Base-by-base conservation (phyloP, 2,888 invertebrate genomes). In the Drosophila fungiperda region DNA sequence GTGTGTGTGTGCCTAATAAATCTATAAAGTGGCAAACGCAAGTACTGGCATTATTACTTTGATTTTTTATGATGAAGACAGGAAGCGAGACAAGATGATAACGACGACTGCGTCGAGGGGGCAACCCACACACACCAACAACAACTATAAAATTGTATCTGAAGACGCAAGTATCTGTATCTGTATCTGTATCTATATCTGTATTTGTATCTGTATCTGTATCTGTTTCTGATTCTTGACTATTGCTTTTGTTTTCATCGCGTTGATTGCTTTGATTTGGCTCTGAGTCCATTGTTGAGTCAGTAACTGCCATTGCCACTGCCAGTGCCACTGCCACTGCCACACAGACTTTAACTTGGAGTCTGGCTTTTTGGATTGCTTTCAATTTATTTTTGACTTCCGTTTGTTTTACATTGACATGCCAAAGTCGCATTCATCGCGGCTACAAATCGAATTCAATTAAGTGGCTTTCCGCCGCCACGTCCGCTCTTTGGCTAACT, bases 21-120 rank as follows among this genome's bases (percentile, higher is more conserved):
- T 88, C 87, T 88, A 89, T 88, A 89, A 90, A 90, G 85, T 88
- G 89, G 88, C 88, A 83, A 88, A 88, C 86, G 86, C 86, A 90
- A 89, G 90, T 90, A 90, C 87, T 78, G 87, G 89, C 85, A 85
- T 84, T 79, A 87, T 85, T 87, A 87, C 87, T 88, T 89, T 90
- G 89, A 90, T 88, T 88, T 89, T 90, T 90, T 90, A 83, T 89
- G 83, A 86, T 83, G 83, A 87, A 87, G 70, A 88, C 90, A 89
- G 88, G 88, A 89, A 87, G 81, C 90, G 75, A 58, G 65, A 48
- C 68, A 66, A 52, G 57, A 53, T 69, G 69, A 61, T 81, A 68
- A 68, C 75, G 68, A 66, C 61, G 50, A 20, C 60, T 52, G 4
- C 63, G 62, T 0, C 61, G 45, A 29, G 29, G 53, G 52, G 68